Percentiles rank a stretch among this genome's conserved stretches.
phyloP scores from a whole-genome alignment of 2,888 invertebrate genomes.

The Halictus ligatus region DNA sequence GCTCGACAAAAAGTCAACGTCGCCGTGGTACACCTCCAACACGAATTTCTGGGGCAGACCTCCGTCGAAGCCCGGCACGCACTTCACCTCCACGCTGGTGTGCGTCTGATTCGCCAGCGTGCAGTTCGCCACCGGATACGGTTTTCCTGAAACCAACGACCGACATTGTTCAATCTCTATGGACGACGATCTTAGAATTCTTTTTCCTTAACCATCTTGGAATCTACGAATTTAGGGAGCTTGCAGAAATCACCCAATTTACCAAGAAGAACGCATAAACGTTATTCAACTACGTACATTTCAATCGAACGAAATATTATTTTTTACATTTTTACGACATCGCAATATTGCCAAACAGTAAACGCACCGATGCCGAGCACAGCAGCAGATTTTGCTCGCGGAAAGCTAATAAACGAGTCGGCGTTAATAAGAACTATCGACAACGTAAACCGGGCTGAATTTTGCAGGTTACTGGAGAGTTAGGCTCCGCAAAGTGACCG shows the following conservation, averaged over 20 bases:
- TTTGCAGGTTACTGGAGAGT: background rate
- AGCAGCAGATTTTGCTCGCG: no score
- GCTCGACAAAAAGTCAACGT: conserved; percentile 80
- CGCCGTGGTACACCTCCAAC: conserved; percentile 89
- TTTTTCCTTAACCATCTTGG: background rate
- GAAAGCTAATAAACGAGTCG: background rate
- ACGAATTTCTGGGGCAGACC: conserved; percentile 95
- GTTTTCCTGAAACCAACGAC: conserved; percentile 88
- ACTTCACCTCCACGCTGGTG: conserved; percentile 92
- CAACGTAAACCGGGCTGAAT: background rate
- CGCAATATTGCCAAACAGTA: no score
- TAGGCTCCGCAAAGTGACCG: background rate
- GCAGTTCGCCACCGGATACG: conserved; percentile 94
- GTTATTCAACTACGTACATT: no score
- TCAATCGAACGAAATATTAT: no score
- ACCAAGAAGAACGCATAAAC: no score
- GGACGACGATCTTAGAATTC: background rate
- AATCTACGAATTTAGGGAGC: no score
- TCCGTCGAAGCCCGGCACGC: conserved; percentile 94
- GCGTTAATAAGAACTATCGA: background rate
- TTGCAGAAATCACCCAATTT: no score
- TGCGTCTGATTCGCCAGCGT: conserved; percentile 93
- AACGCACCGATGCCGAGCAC: no score
- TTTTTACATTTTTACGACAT: no score
- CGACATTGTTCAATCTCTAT: conserved; percentile 30